Evolutionary conservation across 1,140 invertebrate species (phyloP).

Genomic region (Chironomus striatipennis): DNA sequence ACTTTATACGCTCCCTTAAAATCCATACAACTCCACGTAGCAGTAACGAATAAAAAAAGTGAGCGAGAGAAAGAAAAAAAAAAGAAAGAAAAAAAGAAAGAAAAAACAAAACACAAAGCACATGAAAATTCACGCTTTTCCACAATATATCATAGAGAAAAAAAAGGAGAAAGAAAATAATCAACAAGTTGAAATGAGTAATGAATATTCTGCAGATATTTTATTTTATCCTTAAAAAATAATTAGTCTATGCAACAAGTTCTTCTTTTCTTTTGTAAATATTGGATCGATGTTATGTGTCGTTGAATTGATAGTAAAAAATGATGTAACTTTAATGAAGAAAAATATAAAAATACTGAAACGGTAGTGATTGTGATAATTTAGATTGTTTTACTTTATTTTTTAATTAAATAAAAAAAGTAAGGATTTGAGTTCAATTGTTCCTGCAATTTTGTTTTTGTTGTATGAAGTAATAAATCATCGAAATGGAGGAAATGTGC

Average conservation of each 20-base stretch:
- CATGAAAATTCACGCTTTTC: constrained; percentile 8
- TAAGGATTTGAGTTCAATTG: no score
- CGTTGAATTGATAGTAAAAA: not conserved
- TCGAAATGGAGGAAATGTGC: no score
- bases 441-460: no score
- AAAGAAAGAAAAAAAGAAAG: not conserved
- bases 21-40: not conserved
- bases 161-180: constrained; percentile 1
- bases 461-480: no score
- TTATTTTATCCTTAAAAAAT: not conserved
- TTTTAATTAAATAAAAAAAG: no score
- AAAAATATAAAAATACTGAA: not conserved
- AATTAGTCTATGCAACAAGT: not conserved
- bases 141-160: not conserved
- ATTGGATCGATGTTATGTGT: not conserved
- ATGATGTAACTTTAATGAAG: not conserved
- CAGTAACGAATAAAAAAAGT: not conserved
- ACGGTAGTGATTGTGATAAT: no score
- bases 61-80: not conserved
- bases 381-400: no score
- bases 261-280: not conserved
- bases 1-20: not conserved
- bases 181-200: constrained; percentile 23
- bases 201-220: not conserved
- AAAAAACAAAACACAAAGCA: not conserved